These are phyloP conservation scores for Scophthalmus maximus DNA, from an alignment of 2,113 vertebrate genomes.

Conservation along the genomic window DNA sequence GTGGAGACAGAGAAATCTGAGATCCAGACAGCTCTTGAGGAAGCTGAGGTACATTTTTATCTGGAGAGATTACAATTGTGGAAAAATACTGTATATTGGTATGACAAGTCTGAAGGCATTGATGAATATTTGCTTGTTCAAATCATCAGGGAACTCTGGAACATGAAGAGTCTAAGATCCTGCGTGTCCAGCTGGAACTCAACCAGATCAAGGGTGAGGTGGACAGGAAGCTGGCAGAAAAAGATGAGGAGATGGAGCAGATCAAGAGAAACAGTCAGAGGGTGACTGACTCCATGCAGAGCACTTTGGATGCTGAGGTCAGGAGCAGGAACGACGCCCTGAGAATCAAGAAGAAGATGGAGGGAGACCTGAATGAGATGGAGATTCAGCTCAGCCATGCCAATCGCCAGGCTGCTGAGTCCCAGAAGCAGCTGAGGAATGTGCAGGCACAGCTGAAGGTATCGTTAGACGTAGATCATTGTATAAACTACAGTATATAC, in stretches of 20 bases:
- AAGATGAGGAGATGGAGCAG: conserved; percentile 84
- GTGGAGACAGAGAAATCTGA: conserved; percentile 71
- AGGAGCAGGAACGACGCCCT: conserved; percentile 83
- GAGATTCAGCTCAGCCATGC: conserved; percentile 84
- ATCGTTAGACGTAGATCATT: neutral
- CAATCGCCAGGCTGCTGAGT: conserved; percentile 82
- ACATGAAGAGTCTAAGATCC: conserved; percentile 83
- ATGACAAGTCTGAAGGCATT: neutral
- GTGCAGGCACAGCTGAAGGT: conserved; percentile 80
- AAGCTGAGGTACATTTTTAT: conserved; percentile 60
- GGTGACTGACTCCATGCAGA: conserved; percentile 80
- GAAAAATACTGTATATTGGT: neutral
- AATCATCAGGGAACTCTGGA: conserved; percentile 78
- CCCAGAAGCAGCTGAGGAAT: conserved; percentile 86
- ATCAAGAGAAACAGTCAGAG: conserved; percentile 84
- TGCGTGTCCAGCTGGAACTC: conserved; percentile 80
- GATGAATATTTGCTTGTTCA: neutral
- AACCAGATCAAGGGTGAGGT: conserved; percentile 83
- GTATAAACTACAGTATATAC: neutral
- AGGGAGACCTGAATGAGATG: conserved; percentile 85
- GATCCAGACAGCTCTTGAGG: conserved; percentile 72
- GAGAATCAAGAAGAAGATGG: conserved; percentile 86
- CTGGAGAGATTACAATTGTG: neutral
- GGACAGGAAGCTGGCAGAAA: conserved; percentile 82
- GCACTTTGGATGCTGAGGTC: conserved; percentile 80